Percentiles rank a stretch among this genome's conserved stretches.
phyloP scores from a whole-genome alignment of 2,113 vertebrate genomes.

The Tamias sibiricus region DNA sequence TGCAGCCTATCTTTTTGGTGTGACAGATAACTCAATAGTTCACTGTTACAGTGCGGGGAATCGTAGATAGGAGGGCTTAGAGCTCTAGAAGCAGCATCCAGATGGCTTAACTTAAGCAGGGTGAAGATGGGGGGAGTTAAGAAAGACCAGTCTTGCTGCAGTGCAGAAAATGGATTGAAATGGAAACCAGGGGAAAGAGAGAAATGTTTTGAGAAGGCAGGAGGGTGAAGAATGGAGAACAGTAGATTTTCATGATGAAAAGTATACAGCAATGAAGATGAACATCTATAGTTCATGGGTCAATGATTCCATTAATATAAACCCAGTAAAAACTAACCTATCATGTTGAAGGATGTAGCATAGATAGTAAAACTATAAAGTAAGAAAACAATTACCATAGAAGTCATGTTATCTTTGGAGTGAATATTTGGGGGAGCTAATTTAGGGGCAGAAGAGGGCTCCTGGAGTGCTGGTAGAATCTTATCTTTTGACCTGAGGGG shows the following conservation, averaged over 20 bases:
- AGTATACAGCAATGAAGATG: background rate
- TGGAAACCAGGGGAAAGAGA: background rate
- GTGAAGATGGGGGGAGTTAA: background rate
- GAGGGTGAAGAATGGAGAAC: background rate
- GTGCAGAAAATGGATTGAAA: background rate
- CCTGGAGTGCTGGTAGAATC: background rate
- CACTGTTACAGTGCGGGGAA: background rate
- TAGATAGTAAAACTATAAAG: background rate
- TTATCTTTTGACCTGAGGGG: background rate
- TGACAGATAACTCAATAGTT: background rate
- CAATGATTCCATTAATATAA: background rate
- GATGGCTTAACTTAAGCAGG: too few species aligned
- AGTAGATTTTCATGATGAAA: background rate
- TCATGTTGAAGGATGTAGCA: background rate
- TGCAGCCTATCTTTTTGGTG: background rate
- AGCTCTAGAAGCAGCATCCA: background rate
- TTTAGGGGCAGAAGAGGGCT: accelerated
- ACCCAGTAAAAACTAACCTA: background rate
- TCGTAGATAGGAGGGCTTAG: background rate
- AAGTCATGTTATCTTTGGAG: background rate
- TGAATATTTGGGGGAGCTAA: background rate
- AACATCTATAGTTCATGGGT: accelerated
- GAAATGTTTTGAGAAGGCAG: background rate
- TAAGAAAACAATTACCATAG: background rate
- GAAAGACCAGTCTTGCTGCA: background rate